Evolutionary conservation across 2,888 invertebrate species (phyloP).

Genomic region (Meiosimyza decipiens): DNA sequence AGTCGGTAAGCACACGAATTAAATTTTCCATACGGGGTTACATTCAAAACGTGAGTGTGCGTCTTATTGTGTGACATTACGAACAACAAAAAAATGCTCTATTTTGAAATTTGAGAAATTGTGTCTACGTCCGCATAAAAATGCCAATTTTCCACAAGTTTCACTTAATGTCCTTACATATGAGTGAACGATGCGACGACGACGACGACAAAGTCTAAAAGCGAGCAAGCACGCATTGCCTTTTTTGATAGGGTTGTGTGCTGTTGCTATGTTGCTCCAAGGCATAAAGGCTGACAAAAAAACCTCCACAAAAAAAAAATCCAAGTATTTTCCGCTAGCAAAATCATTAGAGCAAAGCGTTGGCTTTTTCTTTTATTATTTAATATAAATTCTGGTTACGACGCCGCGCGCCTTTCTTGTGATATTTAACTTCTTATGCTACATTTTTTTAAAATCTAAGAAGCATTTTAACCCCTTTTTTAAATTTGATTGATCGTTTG

Average conservation of each 20-base stretch:
- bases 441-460: background rate
- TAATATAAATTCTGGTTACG: background rate
- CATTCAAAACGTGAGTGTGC: background rate
- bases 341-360: slow-evolving; percentile 8
- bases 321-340: slow-evolving; percentile 12
- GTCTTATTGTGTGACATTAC: background rate
- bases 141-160: slow-evolving; percentile 38
- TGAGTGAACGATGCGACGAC: background rate
- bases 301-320: background rate
- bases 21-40: no score
- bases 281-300: background rate
- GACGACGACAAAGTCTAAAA: background rate
- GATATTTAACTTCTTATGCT: no score
- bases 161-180: slow-evolving; percentile 25
- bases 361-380: slow-evolving; percentile 16
- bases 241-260: slow-evolving; percentile 18
- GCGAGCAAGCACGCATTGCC: background rate
- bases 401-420: no score
- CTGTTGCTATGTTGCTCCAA: background rate
- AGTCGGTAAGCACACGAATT: no score
- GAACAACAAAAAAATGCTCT: background rate
- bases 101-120: slow-evolving; percentile 24
- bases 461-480: no score
- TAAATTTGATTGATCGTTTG: no score
- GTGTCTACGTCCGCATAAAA: slow-evolving; percentile 37